phyloP scores from a whole-genome alignment of 1,140 invertebrate species.

The Drosophila orena region DNA sequence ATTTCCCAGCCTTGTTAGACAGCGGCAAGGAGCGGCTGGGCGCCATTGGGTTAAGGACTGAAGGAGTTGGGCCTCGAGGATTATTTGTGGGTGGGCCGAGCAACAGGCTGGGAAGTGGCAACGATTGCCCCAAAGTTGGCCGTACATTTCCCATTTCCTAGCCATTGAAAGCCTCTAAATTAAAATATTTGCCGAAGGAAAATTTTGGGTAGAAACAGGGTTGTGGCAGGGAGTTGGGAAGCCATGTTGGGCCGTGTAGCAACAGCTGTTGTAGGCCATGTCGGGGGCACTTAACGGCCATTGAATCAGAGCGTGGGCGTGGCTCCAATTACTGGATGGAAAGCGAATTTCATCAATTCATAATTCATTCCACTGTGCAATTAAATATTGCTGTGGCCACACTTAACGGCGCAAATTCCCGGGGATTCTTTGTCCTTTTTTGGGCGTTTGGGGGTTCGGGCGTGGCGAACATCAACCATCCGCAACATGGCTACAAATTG shows the following conservation, averaged over 20 bases:
- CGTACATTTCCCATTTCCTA: slow-evolving; percentile 47
- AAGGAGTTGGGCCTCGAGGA: background rate
- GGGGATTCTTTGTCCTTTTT: slow-evolving; percentile 1
- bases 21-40: slow-evolving; percentile 15
- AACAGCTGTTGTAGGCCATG: slow-evolving; percentile 74
- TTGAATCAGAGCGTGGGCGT: slow-evolving; percentile 8
- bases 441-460: background rate
- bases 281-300: slow-evolving; percentile 56
- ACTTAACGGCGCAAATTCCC: slow-evolving; percentile 48
- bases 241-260: slow-evolving; percentile 72
- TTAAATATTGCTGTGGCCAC: slow-evolving; percentile 58
- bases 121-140: slow-evolving; percentile 24
- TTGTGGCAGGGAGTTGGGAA: background rate
- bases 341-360: slow-evolving; percentile 44
- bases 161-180: slow-evolving; percentile 41
- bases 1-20: slow-evolving; percentile 53
- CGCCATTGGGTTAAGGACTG: background rate
- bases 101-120: slow-evolving; percentile 44
- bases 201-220: too few species aligned
- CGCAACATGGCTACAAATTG: slow-evolving; percentile 49
- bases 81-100: slow-evolving; percentile 29
- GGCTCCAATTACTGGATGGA: slow-evolving; percentile 32
- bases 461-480: slow-evolving; percentile 6
- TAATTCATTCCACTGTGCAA: slow-evolving; percentile 48
- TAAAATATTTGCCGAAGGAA: slow-evolving; percentile 66